Conservation (phyloP, 1,140 invertebrate genomes). For the Psix sp. region DNA sequence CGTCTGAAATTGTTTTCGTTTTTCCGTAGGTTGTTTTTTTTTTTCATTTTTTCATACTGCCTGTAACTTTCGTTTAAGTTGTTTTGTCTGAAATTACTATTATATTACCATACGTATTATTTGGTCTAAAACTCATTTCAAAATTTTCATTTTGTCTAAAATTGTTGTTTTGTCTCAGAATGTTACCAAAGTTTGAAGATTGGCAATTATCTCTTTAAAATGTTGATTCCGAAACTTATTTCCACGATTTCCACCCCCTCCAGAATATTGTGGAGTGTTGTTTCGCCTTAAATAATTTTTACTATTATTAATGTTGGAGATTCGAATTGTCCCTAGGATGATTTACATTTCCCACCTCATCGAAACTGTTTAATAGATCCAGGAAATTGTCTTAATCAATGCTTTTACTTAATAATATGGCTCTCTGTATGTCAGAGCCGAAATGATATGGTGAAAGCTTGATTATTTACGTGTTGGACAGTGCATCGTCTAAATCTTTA, state of each 20-base stretch:
- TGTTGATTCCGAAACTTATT: neutral
- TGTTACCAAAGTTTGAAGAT: too few species aligned
- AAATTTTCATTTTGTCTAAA: too few species aligned
- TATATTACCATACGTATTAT: too few species aligned
- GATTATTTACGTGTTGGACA: neutral
- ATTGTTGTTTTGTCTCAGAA: too few species aligned
- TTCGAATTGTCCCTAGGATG: neutral
- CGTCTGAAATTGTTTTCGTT: too few species aligned
- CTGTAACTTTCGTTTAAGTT: too few species aligned
- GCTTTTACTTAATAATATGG: neutral
- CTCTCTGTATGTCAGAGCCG: neutral
- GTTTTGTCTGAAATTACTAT: too few species aligned
- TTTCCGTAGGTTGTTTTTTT: too few species aligned
- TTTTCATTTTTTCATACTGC: too few species aligned
- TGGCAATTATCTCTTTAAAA: too few species aligned
- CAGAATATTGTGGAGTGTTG: neutral
- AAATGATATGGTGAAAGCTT: neutral
- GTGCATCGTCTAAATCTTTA: neutral
- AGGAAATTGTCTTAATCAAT: neutral
- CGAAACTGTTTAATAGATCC: neutral
- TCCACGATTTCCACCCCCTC: neutral
- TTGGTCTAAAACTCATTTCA: too few species aligned
- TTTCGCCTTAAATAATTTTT: neutral
- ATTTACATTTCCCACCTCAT: neutral
- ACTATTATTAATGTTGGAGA: neutral